A percentile compares a stretch with the other conserved stretches of the same genome.
phyloP scores from a whole-genome alignment of 2,113 vertebrate genomes.

The Ahaetulla prasina region DNA sequence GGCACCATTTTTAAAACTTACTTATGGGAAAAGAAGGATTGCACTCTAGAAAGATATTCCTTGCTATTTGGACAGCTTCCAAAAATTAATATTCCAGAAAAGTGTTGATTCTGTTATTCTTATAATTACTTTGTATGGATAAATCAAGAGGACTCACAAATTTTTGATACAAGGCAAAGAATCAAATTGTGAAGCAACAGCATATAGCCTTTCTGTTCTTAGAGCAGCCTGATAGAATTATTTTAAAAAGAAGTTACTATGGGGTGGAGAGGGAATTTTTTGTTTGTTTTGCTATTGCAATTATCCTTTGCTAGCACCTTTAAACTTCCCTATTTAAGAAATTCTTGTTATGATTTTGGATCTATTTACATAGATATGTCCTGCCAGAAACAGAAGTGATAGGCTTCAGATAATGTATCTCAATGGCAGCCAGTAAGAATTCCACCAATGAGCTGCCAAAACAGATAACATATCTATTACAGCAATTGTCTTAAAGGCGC shows the following conservation, averaged over 20 bases:
- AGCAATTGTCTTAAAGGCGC: not conserved
- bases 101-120: not conserved
- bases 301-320: not conserved
- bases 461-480: not conserved
- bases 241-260: not conserved
- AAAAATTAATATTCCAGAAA: not conserved
- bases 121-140: not conserved
- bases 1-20: not conserved
- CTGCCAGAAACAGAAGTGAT: not conserved
- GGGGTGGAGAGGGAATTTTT: not conserved
- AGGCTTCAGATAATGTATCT: not conserved
- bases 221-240: not conserved
- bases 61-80: not conserved
- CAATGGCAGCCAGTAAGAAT: not conserved
- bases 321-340: not conserved
- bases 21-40: not conserved
- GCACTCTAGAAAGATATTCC: not conserved
- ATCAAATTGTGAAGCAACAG: not conserved
- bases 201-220: not conserved
- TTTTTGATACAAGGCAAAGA: not conserved
- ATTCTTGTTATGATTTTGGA: not conserved
- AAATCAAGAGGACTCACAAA: not conserved
- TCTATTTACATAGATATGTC: not conserved
- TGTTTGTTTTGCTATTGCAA: not conserved
- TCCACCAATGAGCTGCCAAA: not conserved